Conservation (phyloP, 2,113 vertebrate genomes). For the Microtus richardsoni region DNA sequence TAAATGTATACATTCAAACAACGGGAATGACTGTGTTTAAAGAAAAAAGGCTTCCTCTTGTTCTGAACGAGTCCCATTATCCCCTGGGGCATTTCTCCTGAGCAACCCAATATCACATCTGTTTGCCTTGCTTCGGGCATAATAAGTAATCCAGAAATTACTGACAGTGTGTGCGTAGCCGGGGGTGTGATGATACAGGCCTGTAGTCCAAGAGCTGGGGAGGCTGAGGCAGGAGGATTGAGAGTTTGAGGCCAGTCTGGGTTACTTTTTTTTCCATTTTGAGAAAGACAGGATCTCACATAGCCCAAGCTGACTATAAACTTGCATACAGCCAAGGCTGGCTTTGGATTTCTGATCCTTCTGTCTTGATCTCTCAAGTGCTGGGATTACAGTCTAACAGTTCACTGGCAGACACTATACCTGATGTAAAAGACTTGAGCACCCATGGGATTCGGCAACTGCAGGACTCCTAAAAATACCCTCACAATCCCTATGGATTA, state of each 20-base stretch:
- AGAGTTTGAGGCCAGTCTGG: neutral
- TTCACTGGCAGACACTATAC: neutral
- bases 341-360: neutral
- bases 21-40: neutral
- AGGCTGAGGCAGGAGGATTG: neutral
- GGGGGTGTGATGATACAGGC: neutral
- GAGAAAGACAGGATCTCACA: neutral
- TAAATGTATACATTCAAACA: neutral
- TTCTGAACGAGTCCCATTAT: neutral
- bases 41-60: neutral
- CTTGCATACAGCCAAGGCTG: neutral
- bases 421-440: neutral
- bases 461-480: neutral
- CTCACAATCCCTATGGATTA: neutral
- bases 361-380: neutral
- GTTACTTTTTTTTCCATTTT: neutral
- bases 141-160: neutral
- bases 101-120: neutral
- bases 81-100: neutral
- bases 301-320: neutral
- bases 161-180: neutral
- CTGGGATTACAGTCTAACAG: neutral
- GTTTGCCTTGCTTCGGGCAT: neutral
- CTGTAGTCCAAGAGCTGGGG: neutral
- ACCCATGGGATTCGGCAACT: neutral